A percentile compares a stretch with the other conserved stretches of the same genome.
These are phyloP conservation scores for Drosophila falleni DNA, from an alignment of 2,888 invertebrate species.

Conservation along the genomic window DNA sequence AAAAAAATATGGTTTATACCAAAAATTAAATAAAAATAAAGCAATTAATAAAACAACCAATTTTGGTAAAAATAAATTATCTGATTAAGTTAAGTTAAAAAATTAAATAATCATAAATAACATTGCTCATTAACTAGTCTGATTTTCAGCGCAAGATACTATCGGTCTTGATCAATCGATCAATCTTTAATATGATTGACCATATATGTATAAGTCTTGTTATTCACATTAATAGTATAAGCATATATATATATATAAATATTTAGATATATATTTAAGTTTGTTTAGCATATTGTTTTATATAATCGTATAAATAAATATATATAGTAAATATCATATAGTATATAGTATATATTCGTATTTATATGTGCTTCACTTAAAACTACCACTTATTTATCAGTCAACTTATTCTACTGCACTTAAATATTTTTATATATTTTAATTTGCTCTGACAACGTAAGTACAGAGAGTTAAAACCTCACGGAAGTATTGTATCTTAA, in stretches of 20 bases:
- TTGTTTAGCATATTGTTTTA: constrained; percentile 31
- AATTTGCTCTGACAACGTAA: constrained; percentile 22
- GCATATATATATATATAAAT: constrained; percentile 25
- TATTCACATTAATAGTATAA: constrained; percentile 72
- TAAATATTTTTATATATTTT: constrained; percentile 1
- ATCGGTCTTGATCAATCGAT: constrained; percentile 12
- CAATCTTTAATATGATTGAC: constrained; percentile 56
- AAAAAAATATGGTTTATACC: neutral
- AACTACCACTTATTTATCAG: constrained; percentile 49
- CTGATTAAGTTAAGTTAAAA: neutral
- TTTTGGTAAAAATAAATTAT: neutral
- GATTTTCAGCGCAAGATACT: constrained; percentile 56
- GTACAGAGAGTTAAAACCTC: constrained; percentile 13
- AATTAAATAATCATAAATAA: neutral
- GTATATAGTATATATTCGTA: constrained; percentile 24
- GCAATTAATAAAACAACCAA: constrained; percentile 2
- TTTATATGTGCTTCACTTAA: constrained; percentile 54
- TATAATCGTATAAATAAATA: constrained; percentile 31
- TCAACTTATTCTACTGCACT: constrained; percentile 53
- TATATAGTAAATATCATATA: constrained; percentile 21
- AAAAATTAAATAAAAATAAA: neutral
- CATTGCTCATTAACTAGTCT: constrained; percentile 14
- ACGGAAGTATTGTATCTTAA: constrained; percentile 10
- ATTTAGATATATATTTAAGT: constrained; percentile 25
- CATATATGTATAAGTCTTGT: constrained; percentile 70